These are phyloP conservation scores for Sphyrna mokarran DNA, from an alignment of 2,113 vertebrate species.

Conservation along the genomic window DNA sequence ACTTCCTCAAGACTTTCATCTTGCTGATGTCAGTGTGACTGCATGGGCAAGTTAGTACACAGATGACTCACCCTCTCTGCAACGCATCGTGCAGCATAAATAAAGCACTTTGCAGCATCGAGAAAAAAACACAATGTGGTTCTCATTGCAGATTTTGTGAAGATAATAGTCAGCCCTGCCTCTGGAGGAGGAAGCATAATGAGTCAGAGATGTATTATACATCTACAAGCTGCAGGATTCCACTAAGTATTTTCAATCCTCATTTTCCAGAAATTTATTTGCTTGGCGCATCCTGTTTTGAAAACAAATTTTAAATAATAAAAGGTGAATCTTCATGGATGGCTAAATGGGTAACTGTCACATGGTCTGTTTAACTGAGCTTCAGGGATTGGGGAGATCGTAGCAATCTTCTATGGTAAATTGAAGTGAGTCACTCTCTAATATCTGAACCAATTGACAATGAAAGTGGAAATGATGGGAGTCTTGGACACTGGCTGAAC, in stretches of 20 bases:
- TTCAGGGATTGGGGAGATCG: neutral
- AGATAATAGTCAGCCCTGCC: neutral
- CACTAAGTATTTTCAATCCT: neutral
- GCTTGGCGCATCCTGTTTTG: neutral
- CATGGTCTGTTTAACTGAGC: neutral
- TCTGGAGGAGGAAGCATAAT: neutral
- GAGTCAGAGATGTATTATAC: neutral
- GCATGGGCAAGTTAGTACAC: neutral
- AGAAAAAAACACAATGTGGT: neutral
- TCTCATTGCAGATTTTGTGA: neutral
- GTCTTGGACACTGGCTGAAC: neutral
- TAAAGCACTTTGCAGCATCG: no score
- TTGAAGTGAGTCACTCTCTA: neutral
- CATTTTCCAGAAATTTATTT: neutral
- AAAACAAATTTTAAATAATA: neutral
- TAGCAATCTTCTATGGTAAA: neutral
- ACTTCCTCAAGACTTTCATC: constrained; percentile 21
- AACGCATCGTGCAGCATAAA: neutral
- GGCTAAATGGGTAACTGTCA: neutral
- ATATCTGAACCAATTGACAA: neutral
- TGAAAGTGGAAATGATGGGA: neutral
- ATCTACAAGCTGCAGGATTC: neutral
- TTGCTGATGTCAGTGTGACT: neutral
- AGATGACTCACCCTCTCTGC: constrained; percentile 5
- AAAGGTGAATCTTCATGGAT: neutral